phyloP scores from a whole-genome alignment of 2,113 vertebrate genomes.

The Ramphastos sulfuratus region DNA sequence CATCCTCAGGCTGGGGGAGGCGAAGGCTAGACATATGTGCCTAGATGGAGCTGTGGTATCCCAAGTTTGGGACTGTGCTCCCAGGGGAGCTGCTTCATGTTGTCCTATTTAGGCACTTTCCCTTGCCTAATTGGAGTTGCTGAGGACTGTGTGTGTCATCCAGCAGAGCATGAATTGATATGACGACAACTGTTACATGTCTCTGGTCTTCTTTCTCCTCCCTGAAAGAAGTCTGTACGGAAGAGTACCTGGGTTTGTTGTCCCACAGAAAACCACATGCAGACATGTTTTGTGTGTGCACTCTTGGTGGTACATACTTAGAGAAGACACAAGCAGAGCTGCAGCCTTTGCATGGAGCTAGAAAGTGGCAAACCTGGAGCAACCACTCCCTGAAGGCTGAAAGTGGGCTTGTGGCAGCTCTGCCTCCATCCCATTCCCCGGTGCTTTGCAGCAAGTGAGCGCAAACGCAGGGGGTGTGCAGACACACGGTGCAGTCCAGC shows the following conservation, averaged over 20 bases:
- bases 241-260: not conserved
- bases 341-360: rapidly evolving
- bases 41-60: not conserved
- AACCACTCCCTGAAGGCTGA: not conserved
- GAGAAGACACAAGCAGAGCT: rapidly evolving
- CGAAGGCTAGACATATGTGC: not conserved
- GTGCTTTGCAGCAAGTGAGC: not conserved
- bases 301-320: not conserved
- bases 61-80: not conserved
- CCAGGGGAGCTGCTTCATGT: not conserved
- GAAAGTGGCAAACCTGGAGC: not conserved
- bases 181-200: not conserved
- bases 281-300: rapidly evolving
- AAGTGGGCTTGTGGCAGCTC: not conserved
- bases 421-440: rapidly evolving
- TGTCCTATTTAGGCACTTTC: not conserved
- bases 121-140: not conserved
- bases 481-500: not conserved
- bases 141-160: rapidly evolving
- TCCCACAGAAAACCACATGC: not conserved
- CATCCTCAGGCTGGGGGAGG: not conserved
- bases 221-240: not conserved
- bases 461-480: not conserved
- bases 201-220: not conserved
- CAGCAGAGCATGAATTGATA: rapidly evolving